Percentiles rank a stretch among this genome's conserved stretches.
Evolutionary conservation across 2,113 vertebrate species (phyloP).

Genomic region (Hemibates koningsi): DNA sequence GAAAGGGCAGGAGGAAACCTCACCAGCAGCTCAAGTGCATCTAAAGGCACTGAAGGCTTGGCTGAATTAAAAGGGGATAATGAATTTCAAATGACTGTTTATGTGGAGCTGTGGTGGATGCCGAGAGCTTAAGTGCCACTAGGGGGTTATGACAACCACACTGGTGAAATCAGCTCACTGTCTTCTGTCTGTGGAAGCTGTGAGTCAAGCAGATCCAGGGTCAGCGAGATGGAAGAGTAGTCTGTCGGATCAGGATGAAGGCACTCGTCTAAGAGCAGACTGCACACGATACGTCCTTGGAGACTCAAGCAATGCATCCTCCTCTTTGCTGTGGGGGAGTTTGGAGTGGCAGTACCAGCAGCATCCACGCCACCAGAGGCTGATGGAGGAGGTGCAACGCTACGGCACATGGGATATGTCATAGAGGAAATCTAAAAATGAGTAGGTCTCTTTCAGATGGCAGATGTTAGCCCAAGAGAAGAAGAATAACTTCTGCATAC

Average conservation of each 20-base stretch:
- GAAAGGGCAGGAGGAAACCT: conserved; percentile 39
- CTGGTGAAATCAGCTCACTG: background rate
- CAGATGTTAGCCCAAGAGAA: background rate
- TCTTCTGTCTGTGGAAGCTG: background rate
- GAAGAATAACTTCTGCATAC: background rate
- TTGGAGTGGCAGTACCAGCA: background rate
- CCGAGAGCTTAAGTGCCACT: background rate
- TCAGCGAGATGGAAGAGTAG: conserved; percentile 21
- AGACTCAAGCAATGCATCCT: background rate
- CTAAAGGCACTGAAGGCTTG: conserved; percentile 23
- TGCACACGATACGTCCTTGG: conserved; percentile 5
- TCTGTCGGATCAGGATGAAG: conserved; percentile 2
- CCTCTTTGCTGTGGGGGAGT: conserved; percentile 5
- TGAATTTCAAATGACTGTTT: conserved; percentile 35
- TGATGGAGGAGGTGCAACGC: background rate
- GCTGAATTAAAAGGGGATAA: conserved; percentile 41
- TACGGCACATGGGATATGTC: background rate
- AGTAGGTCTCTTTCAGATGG: background rate
- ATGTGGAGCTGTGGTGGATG: background rate
- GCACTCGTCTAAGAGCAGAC: conserved; percentile 12
- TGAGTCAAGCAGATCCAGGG: background rate
- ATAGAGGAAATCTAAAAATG: background rate
- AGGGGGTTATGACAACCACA: conserved; percentile 6
- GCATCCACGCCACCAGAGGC: background rate
- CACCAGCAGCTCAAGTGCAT: conserved; percentile 31